Base-by-base conservation (phyloP, 2,888 invertebrate species). In the Isoperla grammatica region DNA sequence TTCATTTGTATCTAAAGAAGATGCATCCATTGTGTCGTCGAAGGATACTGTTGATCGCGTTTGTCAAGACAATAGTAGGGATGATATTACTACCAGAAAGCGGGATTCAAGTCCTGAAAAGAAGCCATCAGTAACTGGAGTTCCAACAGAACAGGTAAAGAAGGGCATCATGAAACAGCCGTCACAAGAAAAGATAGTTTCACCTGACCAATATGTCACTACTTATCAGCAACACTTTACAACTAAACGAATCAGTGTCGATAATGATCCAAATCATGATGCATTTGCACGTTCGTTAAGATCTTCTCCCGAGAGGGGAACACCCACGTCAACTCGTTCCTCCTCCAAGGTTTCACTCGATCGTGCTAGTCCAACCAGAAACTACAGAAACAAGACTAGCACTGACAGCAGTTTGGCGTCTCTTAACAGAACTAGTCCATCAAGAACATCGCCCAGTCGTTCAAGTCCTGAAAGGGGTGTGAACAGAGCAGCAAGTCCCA, bases 271-370 rank as follows among this genome's bases (percentile, higher is more conserved):
- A 0, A 81, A 86, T 1, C 89, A 89, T 69, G 84, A 87, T 65
- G 87, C 87, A 0, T 89, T 88, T 78, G 88, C 86, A 0, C 81
- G 85, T 60, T 85, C 87, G 4, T 74, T 89, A 49, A 79, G 89
- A 29, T 79, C 85, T 8, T 64, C 64, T 20, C 83, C 84, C 1
- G 76, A 81, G 46, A 73, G 79, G 1, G 74, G 58, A 1, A 60
- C 76, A n/a, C 73, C 75, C 2, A 61, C 67, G 17, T 69, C 69
- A 22, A 67, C 68, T 1, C 61, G 66, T 23, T 66, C 66, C 9
- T 66, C 67, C 8, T 67, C 67, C 72, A 78, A 45, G 74, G 6
- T 79, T 5, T 65, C 65, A 22, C 56, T 66, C 12, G 66, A 66
- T 43, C 63, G 65, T n/a, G 40, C 49, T 5, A 65, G 65, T 48